phyloP scores from a whole-genome alignment of 2,888 invertebrate genomes.

The Heliothis peltigera region DNA sequence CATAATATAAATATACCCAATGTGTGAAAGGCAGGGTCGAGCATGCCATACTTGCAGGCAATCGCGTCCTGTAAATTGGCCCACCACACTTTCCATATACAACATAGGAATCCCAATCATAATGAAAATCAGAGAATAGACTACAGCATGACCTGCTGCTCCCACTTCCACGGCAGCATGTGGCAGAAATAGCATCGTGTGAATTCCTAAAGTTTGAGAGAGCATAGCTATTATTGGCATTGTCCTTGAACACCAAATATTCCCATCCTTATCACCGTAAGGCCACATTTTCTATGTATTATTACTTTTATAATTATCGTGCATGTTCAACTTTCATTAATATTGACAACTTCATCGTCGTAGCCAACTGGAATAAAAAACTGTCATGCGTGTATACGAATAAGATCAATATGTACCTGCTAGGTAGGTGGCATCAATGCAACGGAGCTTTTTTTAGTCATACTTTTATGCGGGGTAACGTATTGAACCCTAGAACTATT shows the following conservation, averaged over 20 bases:
- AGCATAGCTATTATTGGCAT: slow-evolving; percentile 69
- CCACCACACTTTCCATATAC: slow-evolving; percentile 81
- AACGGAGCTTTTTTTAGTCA: too few species aligned
- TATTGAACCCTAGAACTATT: too few species aligned
- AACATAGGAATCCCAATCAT: slow-evolving; percentile 79
- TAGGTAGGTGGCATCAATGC: too few species aligned
- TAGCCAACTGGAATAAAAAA: slow-evolving; percentile 27
- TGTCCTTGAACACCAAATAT: slow-evolving; percentile 62
- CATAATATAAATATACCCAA: slow-evolving; percentile 75
- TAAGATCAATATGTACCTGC: too few species aligned
- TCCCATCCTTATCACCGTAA: slow-evolving; percentile 30
- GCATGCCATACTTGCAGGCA: slow-evolving; percentile 79
- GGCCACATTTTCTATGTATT: slow-evolving; percentile 24
- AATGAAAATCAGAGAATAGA: slow-evolving; percentile 64
- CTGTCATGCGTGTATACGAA: not conserved
- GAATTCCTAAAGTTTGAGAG: slow-evolving; percentile 69
- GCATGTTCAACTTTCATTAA: not conserved
- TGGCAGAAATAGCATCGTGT: slow-evolving; percentile 68
- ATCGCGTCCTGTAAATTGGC: slow-evolving; percentile 82
- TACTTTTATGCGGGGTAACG: too few species aligned
- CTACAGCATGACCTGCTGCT: slow-evolving; percentile 69
- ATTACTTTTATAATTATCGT: not conserved
- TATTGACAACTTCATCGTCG: slow-evolving; percentile 15
- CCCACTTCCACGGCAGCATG: slow-evolving; percentile 69
- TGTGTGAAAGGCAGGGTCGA: slow-evolving; percentile 76